Evolutionary conservation across 2,888 invertebrate species (phyloP).

Genomic region (Lasioglossum zephyrum): DNA sequence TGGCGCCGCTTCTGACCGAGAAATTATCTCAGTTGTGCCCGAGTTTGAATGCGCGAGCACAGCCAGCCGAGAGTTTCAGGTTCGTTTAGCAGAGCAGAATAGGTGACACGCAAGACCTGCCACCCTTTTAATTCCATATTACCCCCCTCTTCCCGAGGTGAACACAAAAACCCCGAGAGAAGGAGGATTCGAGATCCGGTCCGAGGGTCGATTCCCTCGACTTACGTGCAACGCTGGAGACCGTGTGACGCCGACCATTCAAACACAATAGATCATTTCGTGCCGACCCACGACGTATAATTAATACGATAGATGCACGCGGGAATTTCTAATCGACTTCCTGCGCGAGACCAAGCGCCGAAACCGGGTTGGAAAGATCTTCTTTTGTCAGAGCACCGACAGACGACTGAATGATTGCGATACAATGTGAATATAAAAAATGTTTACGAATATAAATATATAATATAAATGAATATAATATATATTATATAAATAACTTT

Average conservation of each 20-base stretch:
- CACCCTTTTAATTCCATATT: slow-evolving; percentile 68
- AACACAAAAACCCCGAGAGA: not conserved
- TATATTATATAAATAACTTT: too few species aligned
- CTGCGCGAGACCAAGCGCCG: not conserved
- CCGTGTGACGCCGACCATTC: slow-evolving; percentile 68
- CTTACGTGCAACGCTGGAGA: slow-evolving; percentile 65
- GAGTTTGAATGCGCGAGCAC: slow-evolving; percentile 36
- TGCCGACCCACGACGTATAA: slow-evolving; percentile 23
- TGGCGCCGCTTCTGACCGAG: slow-evolving; percentile 27
- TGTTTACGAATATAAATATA: too few species aligned
- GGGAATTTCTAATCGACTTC: slow-evolving; percentile 33
- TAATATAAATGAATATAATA: too few species aligned
- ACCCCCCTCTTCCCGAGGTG: slow-evolving; percentile 52
- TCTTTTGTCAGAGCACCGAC: too few species aligned
- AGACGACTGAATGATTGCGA: too few species aligned
- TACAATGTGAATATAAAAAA: too few species aligned
- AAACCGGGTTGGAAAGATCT: not conserved
- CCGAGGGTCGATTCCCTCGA: slow-evolving; percentile 68
- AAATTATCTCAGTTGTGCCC: slow-evolving; percentile 31
- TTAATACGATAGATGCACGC: slow-evolving; percentile 42
- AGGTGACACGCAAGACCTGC: slow-evolving; percentile 60
- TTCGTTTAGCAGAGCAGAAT: slow-evolving; percentile 46
- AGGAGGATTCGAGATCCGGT: slow-evolving; percentile 61
- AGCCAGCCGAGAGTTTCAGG: slow-evolving; percentile 40
- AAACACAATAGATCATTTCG: slow-evolving; percentile 68